A percentile compares a stretch with the other conserved stretches of the same genome.
Evolutionary conservation across 2,888 invertebrate species (phyloP).

Genomic region (Cotesia congregata): DNA sequence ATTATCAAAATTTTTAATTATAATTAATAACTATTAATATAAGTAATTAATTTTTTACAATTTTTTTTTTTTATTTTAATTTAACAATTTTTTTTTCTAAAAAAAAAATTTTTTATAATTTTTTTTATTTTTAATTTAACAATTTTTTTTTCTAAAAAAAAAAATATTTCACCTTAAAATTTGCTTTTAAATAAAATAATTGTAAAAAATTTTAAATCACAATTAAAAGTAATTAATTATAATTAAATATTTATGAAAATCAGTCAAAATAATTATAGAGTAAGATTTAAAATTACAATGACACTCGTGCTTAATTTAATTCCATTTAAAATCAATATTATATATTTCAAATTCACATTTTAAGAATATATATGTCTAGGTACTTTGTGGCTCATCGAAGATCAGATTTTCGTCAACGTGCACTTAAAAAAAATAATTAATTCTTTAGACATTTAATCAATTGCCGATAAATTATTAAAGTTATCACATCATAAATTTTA

Average conservation of each 20-base stretch:
- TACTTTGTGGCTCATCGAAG: constrained; percentile 56
- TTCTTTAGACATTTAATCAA: constrained; percentile 38
- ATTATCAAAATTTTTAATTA: background rate
- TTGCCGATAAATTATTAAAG: constrained; percentile 38
- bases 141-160: background rate
- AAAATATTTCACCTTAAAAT: too few species aligned
- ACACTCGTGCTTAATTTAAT: constrained; percentile 57
- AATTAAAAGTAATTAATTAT: background rate
- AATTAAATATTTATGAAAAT: background rate
- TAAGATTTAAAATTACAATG: constrained; percentile 65
- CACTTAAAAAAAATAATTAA: constrained; percentile 24
- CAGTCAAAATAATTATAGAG: constrained; percentile 52
- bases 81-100: too few species aligned
- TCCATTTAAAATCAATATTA: constrained; percentile 10
- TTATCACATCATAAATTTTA: too few species aligned
- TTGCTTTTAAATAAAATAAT: too few species aligned
- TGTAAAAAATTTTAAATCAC: too few species aligned
- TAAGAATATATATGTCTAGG: constrained; percentile 66
- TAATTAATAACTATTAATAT: background rate
- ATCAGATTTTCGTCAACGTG: constrained; percentile 46
- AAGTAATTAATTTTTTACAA: background rate
- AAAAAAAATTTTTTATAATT: background rate
- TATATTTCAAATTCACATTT: constrained; percentile 57
- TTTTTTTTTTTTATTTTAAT: background rate
- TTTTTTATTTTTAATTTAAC: too few species aligned